Percentiles rank a stretch among this genome's conserved stretches.
phyloP scores from a whole-genome alignment of 2,888 invertebrate genomes.

The Hypomecis atomaria region DNA sequence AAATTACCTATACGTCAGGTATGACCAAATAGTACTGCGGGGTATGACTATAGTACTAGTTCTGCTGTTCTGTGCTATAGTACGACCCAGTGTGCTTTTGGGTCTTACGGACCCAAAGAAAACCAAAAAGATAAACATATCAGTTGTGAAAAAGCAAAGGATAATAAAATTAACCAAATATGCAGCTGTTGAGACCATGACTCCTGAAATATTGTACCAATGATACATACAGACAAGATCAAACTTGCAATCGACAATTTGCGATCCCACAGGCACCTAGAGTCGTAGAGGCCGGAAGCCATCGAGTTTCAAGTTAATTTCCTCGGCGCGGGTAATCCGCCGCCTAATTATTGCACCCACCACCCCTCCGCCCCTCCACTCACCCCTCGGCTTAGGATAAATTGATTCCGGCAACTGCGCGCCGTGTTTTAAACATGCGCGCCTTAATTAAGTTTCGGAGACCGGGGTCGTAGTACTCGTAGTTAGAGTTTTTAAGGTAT shows the following conservation, averaged over 20 bases:
- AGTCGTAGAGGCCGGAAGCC: slow-evolving; percentile 44
- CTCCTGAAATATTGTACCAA: too few species aligned
- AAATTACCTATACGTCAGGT: too few species aligned
- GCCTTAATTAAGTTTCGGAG: slow-evolving; percentile 14
- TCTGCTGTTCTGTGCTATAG: too few species aligned
- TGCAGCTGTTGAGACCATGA: too few species aligned
- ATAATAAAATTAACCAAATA: too few species aligned
- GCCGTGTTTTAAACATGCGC: slow-evolving; percentile 26
- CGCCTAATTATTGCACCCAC: slow-evolving; percentile 73
- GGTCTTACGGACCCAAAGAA: too few species aligned
- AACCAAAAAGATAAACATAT: too few species aligned
- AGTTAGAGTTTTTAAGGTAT: too few species aligned
- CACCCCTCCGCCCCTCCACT: slow-evolving; percentile 31
- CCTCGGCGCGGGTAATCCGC: slow-evolving; percentile 71
- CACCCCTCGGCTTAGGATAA: slow-evolving; percentile 33
- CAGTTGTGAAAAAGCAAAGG: too few species aligned
- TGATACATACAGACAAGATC: not conserved
- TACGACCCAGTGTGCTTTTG: too few species aligned
- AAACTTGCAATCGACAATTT: not conserved
- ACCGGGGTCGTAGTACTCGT: not conserved
- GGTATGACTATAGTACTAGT: too few species aligned
- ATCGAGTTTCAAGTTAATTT: slow-evolving; percentile 76
- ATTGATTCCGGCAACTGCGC: slow-evolving; percentile 36
- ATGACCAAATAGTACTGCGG: too few species aligned
- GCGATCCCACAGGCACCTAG: slow-evolving; percentile 6